A percentile compares a stretch with the other conserved stretches of the same genome.
These are phyloP conservation scores for Probaryconus sp. DNA, from an alignment of 1,140 invertebrate genomes.

Conservation along the genomic window DNA sequence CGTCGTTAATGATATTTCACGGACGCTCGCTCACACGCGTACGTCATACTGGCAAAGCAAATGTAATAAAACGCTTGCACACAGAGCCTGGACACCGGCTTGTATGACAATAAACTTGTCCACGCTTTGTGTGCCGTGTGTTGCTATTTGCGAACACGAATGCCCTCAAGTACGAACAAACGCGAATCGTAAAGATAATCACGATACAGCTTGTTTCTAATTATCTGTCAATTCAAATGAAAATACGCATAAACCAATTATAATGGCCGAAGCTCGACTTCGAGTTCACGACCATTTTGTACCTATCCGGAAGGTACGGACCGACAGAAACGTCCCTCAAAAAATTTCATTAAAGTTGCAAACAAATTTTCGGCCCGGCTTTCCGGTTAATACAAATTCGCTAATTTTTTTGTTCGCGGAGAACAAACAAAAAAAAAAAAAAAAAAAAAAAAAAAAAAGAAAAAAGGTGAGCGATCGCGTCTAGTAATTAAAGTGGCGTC, in stretches of 20 bases:
- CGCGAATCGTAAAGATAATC: slow-evolving; percentile 40
- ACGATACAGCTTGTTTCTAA: slow-evolving; percentile 5
- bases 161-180: slow-evolving; percentile 19
- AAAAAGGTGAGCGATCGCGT: too few species aligned
- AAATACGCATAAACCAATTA: slow-evolving; percentile 1
- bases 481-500: slow-evolving; percentile 19
- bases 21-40: slow-evolving; percentile 21
- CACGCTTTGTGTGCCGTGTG: slow-evolving; percentile 12
- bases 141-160: slow-evolving; percentile 7
- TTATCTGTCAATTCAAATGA: slow-evolving; percentile 20
- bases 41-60: slow-evolving; percentile 16
- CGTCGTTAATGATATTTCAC: slow-evolving; percentile 36
- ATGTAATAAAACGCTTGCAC: slow-evolving; percentile 25
- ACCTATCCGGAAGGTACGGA: too few species aligned
- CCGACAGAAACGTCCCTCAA: too few species aligned
- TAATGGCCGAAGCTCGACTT: background rate
- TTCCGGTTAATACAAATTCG: too few species aligned
- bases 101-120: slow-evolving; percentile 41
- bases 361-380: too few species aligned
- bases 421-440: too few species aligned
- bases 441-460: too few species aligned
- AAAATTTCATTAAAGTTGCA: slow-evolving; percentile 14
- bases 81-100: slow-evolving; percentile 15
- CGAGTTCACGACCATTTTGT: too few species aligned
- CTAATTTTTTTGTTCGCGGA: too few species aligned